phyloP scores from a whole-genome alignment of 30 jellyfish, hydroid and myxozoan genomes.

The Pseudorhiza aurosa region DNA sequence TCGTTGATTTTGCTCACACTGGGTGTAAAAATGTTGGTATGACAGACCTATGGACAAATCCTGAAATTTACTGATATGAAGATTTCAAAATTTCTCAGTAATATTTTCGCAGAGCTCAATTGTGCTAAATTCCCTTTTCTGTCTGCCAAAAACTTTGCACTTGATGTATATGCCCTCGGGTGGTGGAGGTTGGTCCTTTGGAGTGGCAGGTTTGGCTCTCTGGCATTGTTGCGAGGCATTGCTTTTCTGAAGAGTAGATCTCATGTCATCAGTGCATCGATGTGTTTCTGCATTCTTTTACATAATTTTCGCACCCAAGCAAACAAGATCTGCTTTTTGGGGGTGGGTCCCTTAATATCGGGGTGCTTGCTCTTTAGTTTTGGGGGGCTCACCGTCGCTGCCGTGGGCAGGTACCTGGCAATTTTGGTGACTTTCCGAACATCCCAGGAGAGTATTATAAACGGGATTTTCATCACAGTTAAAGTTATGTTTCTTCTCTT shows the following conservation, averaged over 20 bases:
- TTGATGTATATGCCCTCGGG: no score
- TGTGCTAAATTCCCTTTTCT: not conserved
- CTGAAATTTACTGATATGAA: not conserved
- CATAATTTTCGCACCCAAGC: not conserved
- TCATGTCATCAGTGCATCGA: no score
- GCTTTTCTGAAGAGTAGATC: no score
- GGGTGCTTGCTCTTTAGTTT: not conserved
- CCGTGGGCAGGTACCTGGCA: conserved; percentile 5
- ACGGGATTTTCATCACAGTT: not conserved
- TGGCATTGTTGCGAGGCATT: no score
- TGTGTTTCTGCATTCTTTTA: not conserved
- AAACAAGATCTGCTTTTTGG: not conserved
- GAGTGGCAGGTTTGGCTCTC: no score
- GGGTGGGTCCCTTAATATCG: not conserved
- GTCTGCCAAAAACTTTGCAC: not conserved
- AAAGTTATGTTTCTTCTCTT: no score
- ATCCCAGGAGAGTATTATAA: not conserved
- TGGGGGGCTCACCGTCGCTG: not conserved
- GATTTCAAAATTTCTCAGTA: not conserved
- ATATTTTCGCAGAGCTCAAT: not conserved
- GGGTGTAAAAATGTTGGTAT: not conserved
- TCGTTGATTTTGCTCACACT: not conserved
- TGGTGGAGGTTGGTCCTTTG: no score
- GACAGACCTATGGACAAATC: not conserved
- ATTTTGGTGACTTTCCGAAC: not conserved